Percentiles rank a stretch among this genome's conserved stretches.
These are phyloP conservation scores for Coccyzus lansbergi DNA, from an alignment of 2,797 vertebrate genomes.

Conservation along the genomic window DNA sequence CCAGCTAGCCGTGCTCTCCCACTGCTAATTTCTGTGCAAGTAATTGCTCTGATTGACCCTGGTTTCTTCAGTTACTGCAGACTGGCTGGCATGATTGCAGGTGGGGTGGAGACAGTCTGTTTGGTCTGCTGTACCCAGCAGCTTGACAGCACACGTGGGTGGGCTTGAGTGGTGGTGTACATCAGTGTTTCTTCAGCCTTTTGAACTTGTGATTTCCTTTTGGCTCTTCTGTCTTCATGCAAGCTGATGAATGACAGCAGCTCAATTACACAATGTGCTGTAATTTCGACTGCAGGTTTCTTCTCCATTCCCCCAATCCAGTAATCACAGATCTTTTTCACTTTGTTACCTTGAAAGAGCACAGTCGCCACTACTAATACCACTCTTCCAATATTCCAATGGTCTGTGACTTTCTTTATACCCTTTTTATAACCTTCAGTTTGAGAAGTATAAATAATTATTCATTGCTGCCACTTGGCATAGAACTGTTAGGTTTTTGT, in stretches of 20 bases:
- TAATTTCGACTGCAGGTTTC: conserved; percentile 47
- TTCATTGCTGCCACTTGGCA: not conserved
- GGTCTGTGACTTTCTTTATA: conserved; percentile 13
- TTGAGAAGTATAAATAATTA: conserved; percentile 33
- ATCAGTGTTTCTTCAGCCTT: conserved; percentile 35
- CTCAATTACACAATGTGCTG: conserved; percentile 13
- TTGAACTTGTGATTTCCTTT: conserved; percentile 49
- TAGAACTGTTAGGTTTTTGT: not conserved
- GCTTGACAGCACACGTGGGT: conserved; percentile 23
- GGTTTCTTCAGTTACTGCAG: conserved; percentile 9
- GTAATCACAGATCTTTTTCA: conserved; percentile 54
- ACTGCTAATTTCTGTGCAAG: conserved; percentile 25
- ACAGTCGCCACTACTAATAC: not conserved
- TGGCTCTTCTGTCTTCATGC: not conserved
- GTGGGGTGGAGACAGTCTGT: not conserved
- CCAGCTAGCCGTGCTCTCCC: conserved; percentile 21
- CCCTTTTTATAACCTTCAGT: not conserved
- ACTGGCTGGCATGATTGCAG: not conserved
- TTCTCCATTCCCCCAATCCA: conserved; percentile 53
- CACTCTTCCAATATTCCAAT: not conserved
- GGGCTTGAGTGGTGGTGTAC: not conserved
- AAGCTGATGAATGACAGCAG: not conserved
- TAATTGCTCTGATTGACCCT: conserved; percentile 47
- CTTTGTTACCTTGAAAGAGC: conserved; percentile 6
- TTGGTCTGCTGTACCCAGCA: not conserved